Evolutionary conservation across 2,888 invertebrate genomes (phyloP), one percentile per base, ranked within the genome.

Genomic region (Gari tellinella): DNA sequence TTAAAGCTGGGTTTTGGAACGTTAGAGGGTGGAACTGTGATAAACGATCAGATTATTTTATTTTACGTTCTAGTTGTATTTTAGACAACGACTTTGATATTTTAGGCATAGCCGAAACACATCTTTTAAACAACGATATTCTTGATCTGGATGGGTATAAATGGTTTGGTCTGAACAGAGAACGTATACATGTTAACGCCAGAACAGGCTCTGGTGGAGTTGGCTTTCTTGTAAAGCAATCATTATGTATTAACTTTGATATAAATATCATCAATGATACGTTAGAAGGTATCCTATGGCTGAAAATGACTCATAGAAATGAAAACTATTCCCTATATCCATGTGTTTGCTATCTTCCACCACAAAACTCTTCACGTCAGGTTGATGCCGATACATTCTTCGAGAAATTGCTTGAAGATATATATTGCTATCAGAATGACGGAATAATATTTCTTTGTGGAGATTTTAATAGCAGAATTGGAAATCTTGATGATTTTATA

Each of bases 121-220:
- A 53, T 53, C 21, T 53, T 8, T 17, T 53, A 12, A 7, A 25
- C 21, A 37, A 38, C 12, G 10, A 31, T 38, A 10, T n/a, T 15
- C 19, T 53, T 17, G 38, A 31, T 19, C 5, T 53, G 1, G 2
- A 1, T 17, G 53, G 53, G 17, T 53, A 53, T 31, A n/a, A 38
- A 14, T 53, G 37, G 37, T 53, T 17, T 19, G 53, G 38, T 17
- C 14, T 17, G 10, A 53, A 53, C 19, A 31, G 53, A 17, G 10
- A 53, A 2, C n/a, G 4, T n/a, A n/a, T 10, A 5, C 53, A 53
- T 53, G 19, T 17, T 17, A 12, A 19, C 1, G 53, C 53, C 1
- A 37, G 21, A 38, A 31, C 12, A 53, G 53, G 53, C 4, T 53
- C 53, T 14, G 53, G 53, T 2, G 53, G 53, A 1, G 53, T 53